A percentile compares a stretch with the other conserved stretches of the same genome.
These are phyloP conservation scores for Alsophila aescularia DNA, from an alignment of 2,888 invertebrate species.

Conservation along the genomic window DNA sequence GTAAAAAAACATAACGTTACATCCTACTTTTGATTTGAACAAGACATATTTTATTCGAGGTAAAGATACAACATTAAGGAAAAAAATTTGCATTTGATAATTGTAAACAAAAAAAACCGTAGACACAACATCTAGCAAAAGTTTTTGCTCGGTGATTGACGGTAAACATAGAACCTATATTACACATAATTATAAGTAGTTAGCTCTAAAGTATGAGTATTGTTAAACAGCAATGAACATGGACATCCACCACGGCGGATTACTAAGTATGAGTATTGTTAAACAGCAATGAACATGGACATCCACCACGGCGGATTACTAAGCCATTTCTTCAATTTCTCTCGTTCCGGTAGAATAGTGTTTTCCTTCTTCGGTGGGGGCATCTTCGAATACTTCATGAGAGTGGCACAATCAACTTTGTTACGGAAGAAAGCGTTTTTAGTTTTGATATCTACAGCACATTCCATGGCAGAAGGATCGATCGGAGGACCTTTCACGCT, in stretches of 20 bases:
- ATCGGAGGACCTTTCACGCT: conserved; percentile 57
- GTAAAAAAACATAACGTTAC: too few species aligned
- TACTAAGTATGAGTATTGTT: too few species aligned
- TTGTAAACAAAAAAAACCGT: too few species aligned
- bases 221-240: conserved; percentile 65
- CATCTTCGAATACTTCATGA: conserved; percentile 66
- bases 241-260: conserved; percentile 78
- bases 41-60: too few species aligned
- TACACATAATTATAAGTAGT: not conserved
- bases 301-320: conserved; percentile 77
- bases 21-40: too few species aligned
- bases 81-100: too few species aligned
- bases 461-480: conserved; percentile 57
- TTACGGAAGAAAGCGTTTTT: conserved; percentile 53
- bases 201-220: not conserved
- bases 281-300: conserved; percentile 69
- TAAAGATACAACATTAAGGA: too few species aligned
- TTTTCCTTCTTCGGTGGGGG: conserved; percentile 55
- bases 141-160: too few species aligned
- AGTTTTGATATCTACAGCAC: conserved; percentile 66
- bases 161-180: not conserved
- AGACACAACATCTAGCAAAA: too few species aligned
- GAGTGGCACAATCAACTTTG: conserved; percentile 60
- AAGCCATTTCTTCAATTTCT: conserved; percentile 65
- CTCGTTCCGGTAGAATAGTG: conserved; percentile 56